These are phyloP conservation scores for Adineta ricciae DNA, from an alignment of 2,888 invertebrate species.

Conservation along the genomic window DNA sequence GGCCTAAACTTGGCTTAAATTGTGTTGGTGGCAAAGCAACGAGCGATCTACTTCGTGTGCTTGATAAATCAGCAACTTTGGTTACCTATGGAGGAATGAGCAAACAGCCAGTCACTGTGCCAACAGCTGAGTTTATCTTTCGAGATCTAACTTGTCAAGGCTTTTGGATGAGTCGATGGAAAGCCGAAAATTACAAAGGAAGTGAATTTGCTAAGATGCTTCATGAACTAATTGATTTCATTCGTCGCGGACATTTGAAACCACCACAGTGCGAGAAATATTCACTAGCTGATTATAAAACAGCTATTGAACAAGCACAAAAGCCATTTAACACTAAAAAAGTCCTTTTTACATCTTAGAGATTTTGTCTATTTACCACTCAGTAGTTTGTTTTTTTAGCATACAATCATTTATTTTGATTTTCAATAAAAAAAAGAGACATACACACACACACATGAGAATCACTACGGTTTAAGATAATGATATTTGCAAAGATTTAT, in stretches of 20 bases:
- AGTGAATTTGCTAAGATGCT: constrained; percentile 26
- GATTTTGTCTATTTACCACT: background rate
- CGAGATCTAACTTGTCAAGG: constrained; percentile 67
- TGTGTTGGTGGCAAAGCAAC: constrained; percentile 85
- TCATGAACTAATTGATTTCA: constrained; percentile 20
- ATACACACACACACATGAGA: too few relatives aligned
- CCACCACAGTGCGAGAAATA: constrained; percentile 26
- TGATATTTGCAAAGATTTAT: too few relatives aligned
- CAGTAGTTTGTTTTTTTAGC: background rate
- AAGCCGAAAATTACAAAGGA: constrained; percentile 20
- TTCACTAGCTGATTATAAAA: constrained; percentile 20
- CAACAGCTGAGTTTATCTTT: constrained; percentile 71
- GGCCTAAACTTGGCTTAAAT: constrained; percentile 76
- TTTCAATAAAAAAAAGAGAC: background rate
- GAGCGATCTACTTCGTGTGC: constrained; percentile 63
- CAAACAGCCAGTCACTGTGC: constrained; percentile 69
- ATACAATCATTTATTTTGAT: background rate
- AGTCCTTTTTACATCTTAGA: constrained; percentile 20
- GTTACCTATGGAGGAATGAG: constrained; percentile 95
- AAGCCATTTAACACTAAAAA: constrained; percentile 22
- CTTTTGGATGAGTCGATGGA: constrained; percentile 84
- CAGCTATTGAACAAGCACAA: constrained; percentile 26
- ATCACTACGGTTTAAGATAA: too few relatives aligned
- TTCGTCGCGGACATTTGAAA: constrained; percentile 15
- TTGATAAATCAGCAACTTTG: constrained; percentile 65